Evolutionary conservation across 1,140 invertebrate genomes (phyloP).

Genomic region (Heliconius melpomene): DNA sequence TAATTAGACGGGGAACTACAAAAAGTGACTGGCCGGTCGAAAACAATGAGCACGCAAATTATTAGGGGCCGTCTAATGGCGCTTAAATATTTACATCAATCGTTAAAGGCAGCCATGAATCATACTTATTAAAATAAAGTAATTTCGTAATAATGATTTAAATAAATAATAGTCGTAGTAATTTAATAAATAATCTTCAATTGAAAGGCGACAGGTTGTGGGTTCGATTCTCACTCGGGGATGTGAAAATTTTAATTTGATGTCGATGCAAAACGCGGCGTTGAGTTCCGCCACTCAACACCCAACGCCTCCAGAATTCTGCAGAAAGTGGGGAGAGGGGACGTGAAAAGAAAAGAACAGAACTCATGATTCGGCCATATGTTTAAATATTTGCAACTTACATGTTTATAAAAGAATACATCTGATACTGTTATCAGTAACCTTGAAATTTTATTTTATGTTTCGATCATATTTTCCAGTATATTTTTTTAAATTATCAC

Average conservation of each 20-base stretch:
- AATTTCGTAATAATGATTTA: neutral
- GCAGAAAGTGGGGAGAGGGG: too few species aligned
- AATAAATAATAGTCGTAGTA: too few species aligned
- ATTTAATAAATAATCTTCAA: too few species aligned
- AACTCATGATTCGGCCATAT: neutral
- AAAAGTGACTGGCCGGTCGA: neutral
- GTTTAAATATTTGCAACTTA: neutral
- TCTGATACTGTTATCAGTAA: neutral
- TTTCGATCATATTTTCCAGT: neutral
- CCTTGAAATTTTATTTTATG: slow-evolving; percentile 3
- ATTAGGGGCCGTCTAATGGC: neutral
- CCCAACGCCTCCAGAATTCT: too few species aligned
- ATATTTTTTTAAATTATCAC: too few species aligned
- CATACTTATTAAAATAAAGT: neutral
- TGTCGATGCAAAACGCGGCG: too few species aligned
- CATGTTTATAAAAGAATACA: neutral
- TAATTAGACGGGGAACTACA: neutral
- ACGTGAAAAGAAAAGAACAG: too few species aligned
- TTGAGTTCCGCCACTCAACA: too few species aligned
- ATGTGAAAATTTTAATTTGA: too few species aligned
- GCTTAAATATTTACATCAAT: slow-evolving; percentile 1
- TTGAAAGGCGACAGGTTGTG: too few species aligned
- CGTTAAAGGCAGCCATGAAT: neutral
- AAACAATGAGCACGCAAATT: slow-evolving; percentile 11
- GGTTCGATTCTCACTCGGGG: too few species aligned